A percentile compares a stretch with the other conserved stretches of the same genome.
phyloP scores from a whole-genome alignment of 2,797 vertebrate species.

The Centroberyx gerrardi region DNA sequence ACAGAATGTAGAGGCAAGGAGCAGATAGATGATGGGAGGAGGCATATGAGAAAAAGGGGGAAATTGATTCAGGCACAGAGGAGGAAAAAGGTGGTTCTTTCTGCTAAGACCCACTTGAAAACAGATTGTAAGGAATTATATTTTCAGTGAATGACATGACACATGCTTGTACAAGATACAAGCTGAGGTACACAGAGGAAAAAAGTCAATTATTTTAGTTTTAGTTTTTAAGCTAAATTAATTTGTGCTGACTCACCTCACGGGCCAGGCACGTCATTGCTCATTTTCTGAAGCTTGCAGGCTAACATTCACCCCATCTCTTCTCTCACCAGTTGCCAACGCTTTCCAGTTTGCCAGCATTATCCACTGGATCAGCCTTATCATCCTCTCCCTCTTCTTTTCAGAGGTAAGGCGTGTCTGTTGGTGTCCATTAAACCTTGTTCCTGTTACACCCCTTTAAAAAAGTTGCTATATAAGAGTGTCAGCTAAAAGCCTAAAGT shows the following conservation, averaged over 20 bases:
- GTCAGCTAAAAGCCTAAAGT: too few species aligned
- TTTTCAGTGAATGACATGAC: background rate
- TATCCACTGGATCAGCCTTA: conserved; percentile 99
- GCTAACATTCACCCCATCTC: conserved; percentile 25
- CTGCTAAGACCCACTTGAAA: background rate
- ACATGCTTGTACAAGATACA: background rate
- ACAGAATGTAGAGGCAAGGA: conserved; percentile 50
- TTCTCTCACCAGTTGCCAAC: conserved; percentile 90
- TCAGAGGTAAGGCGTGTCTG: conserved; percentile 90
- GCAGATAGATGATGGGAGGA: conserved; percentile 39
- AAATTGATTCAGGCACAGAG: conserved; percentile 6
- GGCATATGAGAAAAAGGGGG: conserved; percentile 16
- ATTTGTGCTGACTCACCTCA: background rate
- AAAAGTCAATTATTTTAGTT: background rate
- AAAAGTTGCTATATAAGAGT: background rate
- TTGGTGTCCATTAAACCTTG: background rate
- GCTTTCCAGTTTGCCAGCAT: conserved; percentile 96
- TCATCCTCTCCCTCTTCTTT: conserved; percentile 98
- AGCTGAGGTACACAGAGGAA: too few species aligned
- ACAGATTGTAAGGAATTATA: background rate
- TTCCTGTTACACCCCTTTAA: background rate
- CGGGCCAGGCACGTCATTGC: too few species aligned
- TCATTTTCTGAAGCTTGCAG: background rate
- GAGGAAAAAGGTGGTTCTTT: background rate
- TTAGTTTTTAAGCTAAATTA: background rate